A percentile compares a stretch with the other conserved stretches of the same genome.
Evolutionary conservation across 2,797 vertebrate species (phyloP).

Genomic region (Hephaestus fuliginosus): DNA sequence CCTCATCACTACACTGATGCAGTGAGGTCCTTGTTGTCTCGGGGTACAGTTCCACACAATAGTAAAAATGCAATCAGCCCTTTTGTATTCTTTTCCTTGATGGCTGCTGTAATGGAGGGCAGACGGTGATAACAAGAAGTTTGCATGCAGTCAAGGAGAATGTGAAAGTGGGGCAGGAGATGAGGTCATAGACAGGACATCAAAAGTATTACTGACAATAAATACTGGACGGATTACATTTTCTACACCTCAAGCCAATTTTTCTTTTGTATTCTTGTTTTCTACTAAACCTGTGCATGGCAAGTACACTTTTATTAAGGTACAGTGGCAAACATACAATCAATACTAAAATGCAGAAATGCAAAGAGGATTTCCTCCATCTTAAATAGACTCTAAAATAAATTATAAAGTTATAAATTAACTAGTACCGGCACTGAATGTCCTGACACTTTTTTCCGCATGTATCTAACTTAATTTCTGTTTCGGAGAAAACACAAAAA

Average conservation of each 20-base stretch:
- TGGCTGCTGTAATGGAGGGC: conserved; percentile 3
- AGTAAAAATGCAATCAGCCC: background rate
- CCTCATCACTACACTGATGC: conserved; percentile 30
- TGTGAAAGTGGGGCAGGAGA: background rate
- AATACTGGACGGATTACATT: too few relatives aligned
- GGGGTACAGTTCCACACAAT: conserved; percentile 1
- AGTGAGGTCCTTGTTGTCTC: conserved; percentile 13
- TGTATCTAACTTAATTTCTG: too few relatives aligned
- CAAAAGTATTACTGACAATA: conserved; percentile 11
- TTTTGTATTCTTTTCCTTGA: background rate
- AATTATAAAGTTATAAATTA: too few relatives aligned
- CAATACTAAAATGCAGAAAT: background rate
- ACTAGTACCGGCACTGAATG: too few relatives aligned
- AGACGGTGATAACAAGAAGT: conserved; percentile 10
- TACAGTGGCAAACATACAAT: background rate
- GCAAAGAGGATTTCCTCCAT: background rate
- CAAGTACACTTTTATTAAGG: background rate
- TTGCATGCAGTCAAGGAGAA: background rate
- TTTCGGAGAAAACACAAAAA: too few relatives aligned
- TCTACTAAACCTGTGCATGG: background rate
- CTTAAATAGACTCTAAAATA: background rate
- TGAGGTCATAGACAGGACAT: background rate
- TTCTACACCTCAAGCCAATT: too few relatives aligned
- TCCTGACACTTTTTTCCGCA: too few relatives aligned
- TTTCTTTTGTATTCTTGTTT: too few relatives aligned